These are phyloP conservation scores for Stercorarius parasiticus DNA, from an alignment of 2,113 vertebrate genomes.

Conservation along the genomic window DNA sequence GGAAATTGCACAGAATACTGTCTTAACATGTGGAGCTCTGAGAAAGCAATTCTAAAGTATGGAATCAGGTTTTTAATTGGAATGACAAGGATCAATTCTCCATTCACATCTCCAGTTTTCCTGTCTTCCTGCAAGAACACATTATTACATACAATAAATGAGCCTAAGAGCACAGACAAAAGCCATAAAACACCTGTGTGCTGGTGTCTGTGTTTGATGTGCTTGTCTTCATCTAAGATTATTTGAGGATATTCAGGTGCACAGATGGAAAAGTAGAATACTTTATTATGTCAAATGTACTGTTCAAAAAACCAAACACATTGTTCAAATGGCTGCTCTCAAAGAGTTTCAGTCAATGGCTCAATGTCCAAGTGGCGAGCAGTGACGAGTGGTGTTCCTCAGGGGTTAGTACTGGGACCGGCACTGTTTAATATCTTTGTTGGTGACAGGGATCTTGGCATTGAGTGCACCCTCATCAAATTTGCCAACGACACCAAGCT, in stretches of 20 bases:
- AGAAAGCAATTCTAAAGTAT: not conserved
- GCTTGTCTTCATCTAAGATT: not conserved
- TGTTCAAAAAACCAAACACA: not conserved
- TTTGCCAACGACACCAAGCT: not conserved
- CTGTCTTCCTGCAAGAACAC: not conserved
- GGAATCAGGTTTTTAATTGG: not conserved
- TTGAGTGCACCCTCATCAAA: not conserved
- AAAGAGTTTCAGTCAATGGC: not conserved
- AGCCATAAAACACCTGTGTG: not conserved
- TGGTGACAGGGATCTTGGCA: not conserved
- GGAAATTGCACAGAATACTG: not conserved
- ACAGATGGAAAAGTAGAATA: not conserved
- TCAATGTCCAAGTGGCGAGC: not conserved
- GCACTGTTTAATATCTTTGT: not conserved
- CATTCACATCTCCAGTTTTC: not conserved
- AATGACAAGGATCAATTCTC: not conserved
- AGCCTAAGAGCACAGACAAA: not conserved
- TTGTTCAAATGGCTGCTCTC: not conserved
- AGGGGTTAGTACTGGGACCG: not conserved
- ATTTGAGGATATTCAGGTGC: not conserved
- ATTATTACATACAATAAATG: not conserved
- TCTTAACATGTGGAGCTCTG: not conserved
- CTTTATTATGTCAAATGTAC: not conserved
- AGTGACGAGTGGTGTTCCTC: not conserved
- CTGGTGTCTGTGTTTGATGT: not conserved